phyloP scores from a whole-genome alignment of 1,140 invertebrate species.

The Teleopsis dalmanni region DNA sequence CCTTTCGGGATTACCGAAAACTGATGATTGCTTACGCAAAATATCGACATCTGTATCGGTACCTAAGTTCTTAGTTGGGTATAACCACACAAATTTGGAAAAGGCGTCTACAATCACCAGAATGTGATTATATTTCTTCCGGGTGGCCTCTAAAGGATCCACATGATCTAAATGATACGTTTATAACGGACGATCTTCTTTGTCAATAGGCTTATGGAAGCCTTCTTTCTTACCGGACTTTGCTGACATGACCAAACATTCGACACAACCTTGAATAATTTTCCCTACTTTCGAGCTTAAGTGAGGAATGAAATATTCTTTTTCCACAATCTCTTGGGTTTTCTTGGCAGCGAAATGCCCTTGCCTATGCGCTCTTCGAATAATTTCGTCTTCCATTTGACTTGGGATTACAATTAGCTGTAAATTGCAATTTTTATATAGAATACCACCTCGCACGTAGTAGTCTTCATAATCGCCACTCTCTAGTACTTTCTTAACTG shows the following conservation, averaged over 20 bases:
- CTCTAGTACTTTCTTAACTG: constrained; percentile 1
- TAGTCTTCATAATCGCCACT: neutral
- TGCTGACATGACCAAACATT: neutral
- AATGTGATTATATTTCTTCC: constrained; percentile 12
- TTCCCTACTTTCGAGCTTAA: neutral
- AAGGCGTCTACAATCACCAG: constrained; percentile 24
- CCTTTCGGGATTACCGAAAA: too few species aligned
- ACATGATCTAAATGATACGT: constrained; percentile 2
- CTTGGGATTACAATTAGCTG: neutral
- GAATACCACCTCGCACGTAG: neutral
- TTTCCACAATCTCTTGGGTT: constrained; percentile 32
- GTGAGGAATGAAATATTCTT: constrained; percentile 18
- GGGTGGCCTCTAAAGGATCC: neutral
- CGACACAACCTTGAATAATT: neutral
- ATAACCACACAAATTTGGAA: constrained; percentile 23
- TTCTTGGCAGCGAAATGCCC: constrained; percentile 20
- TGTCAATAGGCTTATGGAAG: neutral
- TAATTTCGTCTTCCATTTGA: neutral
- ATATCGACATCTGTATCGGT: too few species aligned
- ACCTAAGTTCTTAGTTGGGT: too few species aligned
- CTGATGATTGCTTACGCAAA: too few species aligned
- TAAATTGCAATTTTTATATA: neutral
- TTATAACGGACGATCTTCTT: neutral
- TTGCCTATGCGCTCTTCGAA: neutral
- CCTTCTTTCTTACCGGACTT: neutral